Evolutionary conservation across 1,140 invertebrate species (phyloP).

Genomic region (Mizuhopecten yessoensis): DNA sequence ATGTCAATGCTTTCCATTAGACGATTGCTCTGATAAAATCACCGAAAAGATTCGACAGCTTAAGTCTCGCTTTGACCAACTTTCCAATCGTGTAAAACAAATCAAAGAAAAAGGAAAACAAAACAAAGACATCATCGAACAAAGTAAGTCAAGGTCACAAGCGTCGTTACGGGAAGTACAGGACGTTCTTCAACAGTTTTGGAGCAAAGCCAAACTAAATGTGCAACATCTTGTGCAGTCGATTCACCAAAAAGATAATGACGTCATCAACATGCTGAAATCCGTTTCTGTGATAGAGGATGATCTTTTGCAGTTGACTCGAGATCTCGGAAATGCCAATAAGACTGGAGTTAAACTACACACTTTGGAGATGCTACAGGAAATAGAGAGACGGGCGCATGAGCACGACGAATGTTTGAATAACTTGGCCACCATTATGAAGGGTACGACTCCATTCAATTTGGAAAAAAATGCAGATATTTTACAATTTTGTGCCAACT

Average conservation of each 20-base stretch:
- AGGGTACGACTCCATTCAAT: background rate
- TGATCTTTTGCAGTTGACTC: background rate
- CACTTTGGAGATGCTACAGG: background rate
- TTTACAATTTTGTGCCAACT: background rate
- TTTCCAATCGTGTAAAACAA: background rate
- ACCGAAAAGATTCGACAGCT: background rate
- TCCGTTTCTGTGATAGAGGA: background rate
- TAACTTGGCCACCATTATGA: background rate
- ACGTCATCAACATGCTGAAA: background rate
- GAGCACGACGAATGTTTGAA: background rate
- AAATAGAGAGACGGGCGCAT: background rate
- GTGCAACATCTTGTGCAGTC: slow-evolving; percentile 3
- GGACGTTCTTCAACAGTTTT: background rate
- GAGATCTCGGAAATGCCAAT: background rate
- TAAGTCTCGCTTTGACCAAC: background rate
- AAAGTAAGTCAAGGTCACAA: background rate
- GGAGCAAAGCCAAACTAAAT: background rate
- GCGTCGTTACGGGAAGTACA: background rate
- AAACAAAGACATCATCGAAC: background rate
- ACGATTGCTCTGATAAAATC: background rate
- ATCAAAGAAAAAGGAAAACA: background rate
- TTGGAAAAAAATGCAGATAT: background rate
- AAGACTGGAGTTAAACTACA: background rate
- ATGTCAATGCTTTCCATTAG: background rate
- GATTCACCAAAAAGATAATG: background rate